A percentile compares a stretch with the other conserved stretches of the same genome.
These are phyloP conservation scores for Bothrops jararaca DNA, from an alignment of 2,113 vertebrate species.

Conservation along the genomic window DNA sequence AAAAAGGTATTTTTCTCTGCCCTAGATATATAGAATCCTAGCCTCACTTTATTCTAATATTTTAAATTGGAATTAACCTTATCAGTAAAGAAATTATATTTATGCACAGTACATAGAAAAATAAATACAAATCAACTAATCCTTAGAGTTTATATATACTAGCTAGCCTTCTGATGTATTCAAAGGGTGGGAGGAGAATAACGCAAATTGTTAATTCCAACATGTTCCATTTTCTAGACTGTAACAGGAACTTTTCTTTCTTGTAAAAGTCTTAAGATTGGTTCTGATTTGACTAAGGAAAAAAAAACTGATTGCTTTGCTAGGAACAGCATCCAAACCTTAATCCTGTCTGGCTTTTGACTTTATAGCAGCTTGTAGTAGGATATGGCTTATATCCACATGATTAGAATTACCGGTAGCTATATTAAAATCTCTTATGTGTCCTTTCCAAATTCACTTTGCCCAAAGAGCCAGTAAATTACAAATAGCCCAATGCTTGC, in stretches of 20 bases:
- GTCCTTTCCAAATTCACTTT: conserved; percentile 59
- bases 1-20: background rate
- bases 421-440: conserved; percentile 46
- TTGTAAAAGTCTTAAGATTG: background rate
- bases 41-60: background rate
- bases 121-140: background rate
- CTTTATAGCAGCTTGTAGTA: conserved; percentile 47
- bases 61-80: background rate
- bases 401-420: conserved; percentile 49
- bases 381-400: conserved; percentile 47
- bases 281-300: conserved; percentile 23
- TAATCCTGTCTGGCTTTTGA: conserved; percentile 35
- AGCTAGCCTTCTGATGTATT: background rate
- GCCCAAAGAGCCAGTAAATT: conserved; percentile 49
- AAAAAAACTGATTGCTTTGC: conserved; percentile 27
- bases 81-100: background rate
- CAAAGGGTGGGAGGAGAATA: background rate
- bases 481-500: conserved; percentile 59
- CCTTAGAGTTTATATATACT: background rate
- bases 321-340: conserved; percentile 30
- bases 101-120: background rate
- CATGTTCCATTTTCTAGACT: background rate
- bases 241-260: background rate
- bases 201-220: background rate
- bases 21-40: background rate